These are phyloP conservation scores for Hipparchia semele DNA, from an alignment of 2,888 invertebrate genomes.

Conservation along the genomic window DNA sequence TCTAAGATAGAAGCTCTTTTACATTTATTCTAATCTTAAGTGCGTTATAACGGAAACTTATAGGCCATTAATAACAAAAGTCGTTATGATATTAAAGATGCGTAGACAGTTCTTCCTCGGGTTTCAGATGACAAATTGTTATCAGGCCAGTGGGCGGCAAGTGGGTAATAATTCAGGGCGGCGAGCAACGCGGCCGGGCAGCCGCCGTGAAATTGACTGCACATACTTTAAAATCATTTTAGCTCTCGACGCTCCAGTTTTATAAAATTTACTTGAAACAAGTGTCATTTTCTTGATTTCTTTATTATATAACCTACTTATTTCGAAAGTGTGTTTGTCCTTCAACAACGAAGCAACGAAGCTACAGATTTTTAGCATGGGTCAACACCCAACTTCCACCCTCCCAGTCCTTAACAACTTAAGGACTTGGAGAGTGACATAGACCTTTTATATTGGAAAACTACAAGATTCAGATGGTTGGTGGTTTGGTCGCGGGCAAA, in stretches of 20 bases:
- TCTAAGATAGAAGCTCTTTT: too few species aligned
- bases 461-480: too few species aligned
- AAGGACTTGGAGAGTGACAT: too few species aligned
- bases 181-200: slow-evolving; percentile 56
- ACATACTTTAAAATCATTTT: slow-evolving; percentile 69
- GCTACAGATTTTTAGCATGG: too few species aligned
- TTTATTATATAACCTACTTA: not conserved
- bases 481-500: too few species aligned
- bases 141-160: slow-evolving; percentile 50
- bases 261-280: slow-evolving; percentile 2
- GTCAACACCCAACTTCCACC: too few species aligned
- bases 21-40: too few species aligned
- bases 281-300: not conserved
- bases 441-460: too few species aligned
- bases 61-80: slow-evolving; percentile 28
- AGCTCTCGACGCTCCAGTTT: slow-evolving; percentile 33
- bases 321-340: too few species aligned
- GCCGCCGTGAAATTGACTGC: slow-evolving; percentile 73
- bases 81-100: slow-evolving; percentile 45
- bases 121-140: slow-evolving; percentile 46
- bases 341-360: too few species aligned
- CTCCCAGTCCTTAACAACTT: too few species aligned
- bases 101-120: slow-evolving; percentile 60
- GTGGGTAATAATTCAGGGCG: slow-evolving; percentile 67
- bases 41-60: not conserved